A percentile compares a stretch with the other conserved stretches of the same genome.
Conservation (phyloP, 1,140 invertebrate species). For the Meloidogyne floridensis region DNA sequence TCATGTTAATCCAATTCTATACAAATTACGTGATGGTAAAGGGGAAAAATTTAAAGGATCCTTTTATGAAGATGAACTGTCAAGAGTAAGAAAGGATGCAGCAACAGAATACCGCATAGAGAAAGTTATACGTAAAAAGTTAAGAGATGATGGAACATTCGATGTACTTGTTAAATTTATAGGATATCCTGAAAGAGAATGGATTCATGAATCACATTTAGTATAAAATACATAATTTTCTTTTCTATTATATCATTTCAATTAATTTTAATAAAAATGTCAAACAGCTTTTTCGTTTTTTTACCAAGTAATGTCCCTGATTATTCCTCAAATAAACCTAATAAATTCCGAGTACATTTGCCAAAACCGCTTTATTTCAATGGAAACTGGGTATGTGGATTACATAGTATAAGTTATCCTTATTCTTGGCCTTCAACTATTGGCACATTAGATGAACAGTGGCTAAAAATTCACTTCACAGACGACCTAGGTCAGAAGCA, state of each 20-base stretch:
- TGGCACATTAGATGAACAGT: constrained; percentile 16
- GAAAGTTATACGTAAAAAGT: not conserved
- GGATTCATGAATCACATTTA: not conserved
- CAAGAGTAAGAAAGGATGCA: too few relatives aligned
- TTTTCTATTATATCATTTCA: not conserved
- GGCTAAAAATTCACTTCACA: constrained; percentile 21
- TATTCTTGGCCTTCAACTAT: constrained; percentile 19
- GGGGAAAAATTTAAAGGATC: too few relatives aligned
- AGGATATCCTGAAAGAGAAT: not conserved
- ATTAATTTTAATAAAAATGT: constrained; percentile 24
- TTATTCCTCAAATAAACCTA: constrained; percentile 14
- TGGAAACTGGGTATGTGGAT: constrained; percentile 9
- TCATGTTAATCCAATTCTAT: constrained; percentile 6
- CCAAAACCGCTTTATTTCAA: not conserved
- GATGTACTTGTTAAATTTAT: constrained; percentile 15
- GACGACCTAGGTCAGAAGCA: not conserved
- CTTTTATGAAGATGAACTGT: too few relatives aligned
- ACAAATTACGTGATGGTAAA: constrained; percentile 11
- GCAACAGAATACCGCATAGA: constrained; percentile 10
- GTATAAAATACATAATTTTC: not conserved
- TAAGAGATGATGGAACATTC: not conserved
- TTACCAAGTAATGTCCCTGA: constrained; percentile 19
- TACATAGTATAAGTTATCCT: constrained; percentile 28
- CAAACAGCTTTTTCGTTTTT: constrained; percentile 18
- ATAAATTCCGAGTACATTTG: constrained; percentile 18